phyloP scores from a whole-genome alignment of 2,797 vertebrate species.

The Alectoris magna region DNA sequence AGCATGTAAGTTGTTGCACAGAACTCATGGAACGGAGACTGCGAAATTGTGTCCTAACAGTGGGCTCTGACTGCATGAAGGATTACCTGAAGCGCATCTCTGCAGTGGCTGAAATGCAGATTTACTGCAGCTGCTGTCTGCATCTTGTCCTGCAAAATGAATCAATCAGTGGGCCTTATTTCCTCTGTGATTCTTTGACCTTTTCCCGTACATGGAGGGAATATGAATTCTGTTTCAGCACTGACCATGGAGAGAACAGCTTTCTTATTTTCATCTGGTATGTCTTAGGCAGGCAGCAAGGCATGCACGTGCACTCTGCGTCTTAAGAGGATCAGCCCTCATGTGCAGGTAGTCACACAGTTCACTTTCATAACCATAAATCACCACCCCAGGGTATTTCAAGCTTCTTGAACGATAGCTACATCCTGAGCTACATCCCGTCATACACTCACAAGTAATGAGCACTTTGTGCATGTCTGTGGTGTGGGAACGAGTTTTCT shows the following conservation, averaged over 20 bases:
- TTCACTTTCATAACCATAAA: not conserved
- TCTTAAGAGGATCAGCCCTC: not conserved
- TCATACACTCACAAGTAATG: not conserved
- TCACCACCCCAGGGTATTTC: not conserved
- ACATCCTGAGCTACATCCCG: too few relatives aligned
- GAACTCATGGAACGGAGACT: not conserved
- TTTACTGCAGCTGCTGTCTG: conserved; percentile 5
- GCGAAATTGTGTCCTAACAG: not conserved
- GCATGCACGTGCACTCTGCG: not conserved
- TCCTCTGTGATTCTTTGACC: not conserved
- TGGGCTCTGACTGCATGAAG: not conserved
- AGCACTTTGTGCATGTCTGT: not conserved
- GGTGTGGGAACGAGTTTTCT: not conserved
- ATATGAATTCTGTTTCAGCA: not conserved
- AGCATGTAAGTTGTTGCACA: not conserved
- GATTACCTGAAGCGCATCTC: not conserved
- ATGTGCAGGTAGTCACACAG: not conserved
- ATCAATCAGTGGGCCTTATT: not conserved
- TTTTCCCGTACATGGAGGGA: not conserved
- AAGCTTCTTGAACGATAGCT: too few relatives aligned
- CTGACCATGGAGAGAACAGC: not conserved
- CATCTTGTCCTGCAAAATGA: not conserved
- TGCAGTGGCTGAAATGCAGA: not conserved
- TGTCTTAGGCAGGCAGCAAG: not conserved
- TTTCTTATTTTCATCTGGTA: not conserved